These are phyloP conservation scores for Hydroisotoma schaefferi DNA, from an alignment of 2,888 invertebrate genomes.

Conservation along the genomic window DNA sequence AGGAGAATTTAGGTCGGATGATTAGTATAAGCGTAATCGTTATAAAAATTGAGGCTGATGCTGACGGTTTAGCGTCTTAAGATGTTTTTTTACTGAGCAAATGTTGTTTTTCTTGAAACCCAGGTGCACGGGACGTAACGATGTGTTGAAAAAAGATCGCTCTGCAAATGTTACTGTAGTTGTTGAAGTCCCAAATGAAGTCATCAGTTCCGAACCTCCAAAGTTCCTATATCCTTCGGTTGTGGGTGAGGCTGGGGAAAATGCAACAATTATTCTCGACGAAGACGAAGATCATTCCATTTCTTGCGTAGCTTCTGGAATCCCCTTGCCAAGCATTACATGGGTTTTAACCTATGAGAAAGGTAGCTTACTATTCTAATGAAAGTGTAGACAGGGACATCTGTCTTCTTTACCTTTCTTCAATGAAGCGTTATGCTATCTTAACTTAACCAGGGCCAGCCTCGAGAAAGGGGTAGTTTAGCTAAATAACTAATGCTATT, in stretches of 20 bases:
- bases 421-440: too few relatives aligned
- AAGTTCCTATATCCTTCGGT: constrained; percentile 31
- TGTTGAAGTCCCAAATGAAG: constrained; percentile 27
- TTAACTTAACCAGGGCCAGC: too few relatives aligned
- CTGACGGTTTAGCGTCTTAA: too few relatives aligned
- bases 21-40: background rate
- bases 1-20: too few relatives aligned
- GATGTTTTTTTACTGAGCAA: too few relatives aligned
- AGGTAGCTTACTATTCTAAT: constrained; percentile 19
- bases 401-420: background rate
- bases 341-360: constrained; percentile 33
- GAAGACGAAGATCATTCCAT: constrained; percentile 35
- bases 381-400: too few relatives aligned
- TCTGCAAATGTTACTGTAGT: constrained; percentile 35
- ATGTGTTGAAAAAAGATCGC: constrained; percentile 31
- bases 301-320: constrained; percentile 40
- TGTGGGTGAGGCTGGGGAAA: constrained; percentile 25
- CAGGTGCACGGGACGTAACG: constrained; percentile 40
- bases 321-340: constrained; percentile 36
- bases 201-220: constrained; percentile 30
- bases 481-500: too few relatives aligned
- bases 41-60: too few relatives aligned
- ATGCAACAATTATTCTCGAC: constrained; percentile 32
- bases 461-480: too few relatives aligned
- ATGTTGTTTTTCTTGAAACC: background rate